Base-by-base conservation (phyloP, 2,113 vertebrate species). In the Sceloporus tristichus region DNA sequence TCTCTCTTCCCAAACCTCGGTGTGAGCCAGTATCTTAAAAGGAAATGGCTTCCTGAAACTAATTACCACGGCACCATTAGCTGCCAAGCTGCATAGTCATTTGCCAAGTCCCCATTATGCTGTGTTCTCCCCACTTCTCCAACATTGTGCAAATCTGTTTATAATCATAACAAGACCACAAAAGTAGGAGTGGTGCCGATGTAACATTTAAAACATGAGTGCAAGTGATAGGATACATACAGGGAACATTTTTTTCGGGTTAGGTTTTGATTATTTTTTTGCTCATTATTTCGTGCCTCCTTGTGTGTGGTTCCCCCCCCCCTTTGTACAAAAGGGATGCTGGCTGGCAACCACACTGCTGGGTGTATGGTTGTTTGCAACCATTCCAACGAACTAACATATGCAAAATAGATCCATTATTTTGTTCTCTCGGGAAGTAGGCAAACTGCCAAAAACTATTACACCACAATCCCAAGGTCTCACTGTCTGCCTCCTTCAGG, bases 1-100 rank as follows among this genome's bases (percentile, higher is more conserved):
- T 76, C 83, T 38, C 76, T 38, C 90, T 65, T 48, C 23, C 94
- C 34, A 82, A 90, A 71, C 91, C 88, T 79, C 56, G 5, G 9
- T 68, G 13, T 27, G 34, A 78, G 87, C 62, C 53, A 75, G 54
- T 74, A 90, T 92, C 93, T 85, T 53, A 82, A 78, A 82, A 87
- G 86, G 86, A 96, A 94, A 94, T 77, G 84, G 89, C 74, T 94
- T 96, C 93, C 92, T 95, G 94, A 89, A 93, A 87, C 84, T 19
- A 11, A 79, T 89, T 86, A 85, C 81, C 75, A 73, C 89, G 42
- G 79, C 19, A 5, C 0, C 88, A 59, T 73, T 75, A 84, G 85
- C 53, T 88, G 91, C 85, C 89, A 85, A 87, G 83, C 89, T 71
- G 85, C 27, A 0, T 19, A 5, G 0, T 2, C 81, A 0, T 89